These are phyloP conservation scores for Carterocephalus palaemon DNA, from an alignment of 2,888 invertebrate genomes.

Conservation along the genomic window DNA sequence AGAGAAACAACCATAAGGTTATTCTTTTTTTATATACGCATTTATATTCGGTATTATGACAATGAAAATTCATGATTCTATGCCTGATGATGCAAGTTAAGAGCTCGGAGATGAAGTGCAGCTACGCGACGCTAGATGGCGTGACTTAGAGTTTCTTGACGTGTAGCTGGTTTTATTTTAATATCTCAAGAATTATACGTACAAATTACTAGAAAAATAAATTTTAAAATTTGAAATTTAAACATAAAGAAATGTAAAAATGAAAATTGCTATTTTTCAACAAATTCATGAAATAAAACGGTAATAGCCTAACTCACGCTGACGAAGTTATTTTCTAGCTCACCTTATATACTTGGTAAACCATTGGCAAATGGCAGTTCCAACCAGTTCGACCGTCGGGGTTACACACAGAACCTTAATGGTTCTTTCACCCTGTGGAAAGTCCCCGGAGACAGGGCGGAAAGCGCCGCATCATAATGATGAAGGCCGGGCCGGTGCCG, in stretches of 20 bases:
- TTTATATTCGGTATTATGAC: constrained; percentile 21
- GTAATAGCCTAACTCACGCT: constrained; percentile 45
- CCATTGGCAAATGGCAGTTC: constrained; percentile 40
- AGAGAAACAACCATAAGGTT: constrained; percentile 31
- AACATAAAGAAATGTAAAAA: background rate
- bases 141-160: constrained; percentile 26
- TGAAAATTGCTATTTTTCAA: background rate
- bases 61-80: constrained; percentile 1
- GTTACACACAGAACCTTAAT: constrained; percentile 62
- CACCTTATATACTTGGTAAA: constrained; percentile 29
- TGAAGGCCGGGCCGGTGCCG: constrained; percentile 53
- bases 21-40: constrained; percentile 15
- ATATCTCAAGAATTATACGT: background rate
- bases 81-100: background rate
- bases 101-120: background rate
- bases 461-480: constrained; percentile 66
- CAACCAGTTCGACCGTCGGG: constrained; percentile 71
- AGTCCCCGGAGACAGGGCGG: constrained; percentile 77
- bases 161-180: background rate
- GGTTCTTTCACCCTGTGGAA: constrained; percentile 71
- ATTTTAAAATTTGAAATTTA: too few relatives aligned
- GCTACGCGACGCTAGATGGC: constrained; percentile 44
- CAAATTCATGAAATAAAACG: background rate
- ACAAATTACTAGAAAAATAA: background rate
- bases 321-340: constrained; percentile 37